These are phyloP conservation scores for Trachurus trachurus DNA, from an alignment of 2,797 vertebrate species.

Conservation along the genomic window DNA sequence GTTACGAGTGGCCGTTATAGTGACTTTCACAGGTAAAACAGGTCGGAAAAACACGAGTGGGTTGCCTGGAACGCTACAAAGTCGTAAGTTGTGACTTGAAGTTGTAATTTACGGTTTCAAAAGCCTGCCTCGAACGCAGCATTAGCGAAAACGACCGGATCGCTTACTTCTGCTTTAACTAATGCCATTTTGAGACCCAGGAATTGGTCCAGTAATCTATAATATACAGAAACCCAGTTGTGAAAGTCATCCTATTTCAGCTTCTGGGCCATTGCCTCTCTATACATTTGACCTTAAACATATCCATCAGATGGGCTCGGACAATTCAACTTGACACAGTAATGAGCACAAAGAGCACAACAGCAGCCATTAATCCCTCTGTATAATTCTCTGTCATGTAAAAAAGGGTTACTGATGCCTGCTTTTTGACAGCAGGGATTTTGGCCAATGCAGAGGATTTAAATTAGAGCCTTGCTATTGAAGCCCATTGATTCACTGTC, in stretches of 20 bases:
- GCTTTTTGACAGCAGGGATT: slow-evolving; percentile 53
- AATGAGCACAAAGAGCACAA: slow-evolving; percentile 1
- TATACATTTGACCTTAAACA: slow-evolving; percentile 16
- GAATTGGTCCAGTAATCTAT: not conserved
- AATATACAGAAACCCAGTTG: not conserved
- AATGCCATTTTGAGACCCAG: not conserved
- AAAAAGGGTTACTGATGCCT: slow-evolving; percentile 39
- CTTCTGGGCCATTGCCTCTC: not conserved
- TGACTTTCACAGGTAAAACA: no score
- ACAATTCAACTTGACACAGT: slow-evolving; percentile 11
- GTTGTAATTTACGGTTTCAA: no score
- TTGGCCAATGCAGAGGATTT: slow-evolving; percentile 59
- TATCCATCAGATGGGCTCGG: slow-evolving; percentile 24
- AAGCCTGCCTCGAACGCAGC: no score
- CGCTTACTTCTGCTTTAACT: no score
- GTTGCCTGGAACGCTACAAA: no score
- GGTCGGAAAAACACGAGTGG: no score
- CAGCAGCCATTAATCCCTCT: slow-evolving; percentile 39
- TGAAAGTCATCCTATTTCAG: not conserved
- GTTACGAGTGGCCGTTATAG: no score
- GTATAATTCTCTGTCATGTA: slow-evolving; percentile 44
- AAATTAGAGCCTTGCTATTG: slow-evolving; percentile 74
- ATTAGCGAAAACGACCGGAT: no score
- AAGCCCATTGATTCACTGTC: slow-evolving; percentile 78
- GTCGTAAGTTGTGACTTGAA: no score